Evolutionary conservation across 2,888 invertebrate species (phyloP).

Genomic region (Cheilosia variabilis): DNA sequence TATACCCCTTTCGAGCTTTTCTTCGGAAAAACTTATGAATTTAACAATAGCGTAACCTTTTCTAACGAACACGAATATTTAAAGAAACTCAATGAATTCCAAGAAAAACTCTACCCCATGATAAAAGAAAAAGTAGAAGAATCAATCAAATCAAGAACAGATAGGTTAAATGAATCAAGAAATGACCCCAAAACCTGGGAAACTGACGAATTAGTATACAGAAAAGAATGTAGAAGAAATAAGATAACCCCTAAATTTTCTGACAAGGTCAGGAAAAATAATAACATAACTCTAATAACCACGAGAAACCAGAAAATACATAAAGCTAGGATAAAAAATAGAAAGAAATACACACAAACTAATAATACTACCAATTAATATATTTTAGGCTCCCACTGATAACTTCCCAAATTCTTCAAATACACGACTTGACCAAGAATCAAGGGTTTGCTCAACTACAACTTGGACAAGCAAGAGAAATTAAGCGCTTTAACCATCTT

Average conservation of each 20-base stretch:
- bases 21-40: slow-evolving; percentile 25
- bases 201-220: slow-evolving; percentile 41
- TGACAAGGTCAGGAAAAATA: slow-evolving; percentile 53
- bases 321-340: slow-evolving; percentile 39
- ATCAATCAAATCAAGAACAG: background rate
- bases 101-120: slow-evolving; percentile 44
- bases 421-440: slow-evolving; percentile 5
- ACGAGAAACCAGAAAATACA: slow-evolving; percentile 34
- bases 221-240: slow-evolving; percentile 71
- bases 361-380: too few relatives aligned
- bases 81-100: slow-evolving; percentile 34
- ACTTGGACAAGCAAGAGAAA: slow-evolving; percentile 2
- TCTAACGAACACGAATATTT: slow-evolving; percentile 34
- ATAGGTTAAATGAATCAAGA: slow-evolving; percentile 48
- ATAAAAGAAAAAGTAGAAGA: background rate
- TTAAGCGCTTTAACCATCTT: slow-evolving; percentile 1
- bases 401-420: slow-evolving; percentile 3
- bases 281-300: slow-evolving; percentile 45
- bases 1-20: slow-evolving; percentile 41
- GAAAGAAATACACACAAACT: slow-evolving; percentile 18
- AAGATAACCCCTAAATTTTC: slow-evolving; percentile 63
- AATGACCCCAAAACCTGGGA: slow-evolving; percentile 29
- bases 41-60: slow-evolving; percentile 19
- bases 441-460: slow-evolving; percentile 1
- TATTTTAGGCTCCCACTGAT: too few relatives aligned